Conservation (phyloP, 2,888 invertebrate species). For the Synanthedon tipuliformis region DNA sequence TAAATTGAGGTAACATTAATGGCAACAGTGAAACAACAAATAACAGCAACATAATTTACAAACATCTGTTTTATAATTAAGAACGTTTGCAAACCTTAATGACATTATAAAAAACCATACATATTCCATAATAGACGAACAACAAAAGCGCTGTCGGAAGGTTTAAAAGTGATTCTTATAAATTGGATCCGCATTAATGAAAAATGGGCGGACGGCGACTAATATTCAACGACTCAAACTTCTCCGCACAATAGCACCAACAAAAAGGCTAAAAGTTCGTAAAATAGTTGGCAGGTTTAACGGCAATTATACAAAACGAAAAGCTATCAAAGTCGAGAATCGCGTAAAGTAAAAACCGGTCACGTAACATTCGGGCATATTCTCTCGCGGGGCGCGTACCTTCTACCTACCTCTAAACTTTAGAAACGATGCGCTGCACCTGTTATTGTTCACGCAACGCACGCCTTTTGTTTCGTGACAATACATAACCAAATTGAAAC, state of each 20-base stretch:
- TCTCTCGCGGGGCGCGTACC: conserved; percentile 14
- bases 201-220: conserved; percentile 49
- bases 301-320: conserved; percentile 58
- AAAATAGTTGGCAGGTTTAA: conserved; percentile 56
- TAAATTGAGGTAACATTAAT: too few species aligned
- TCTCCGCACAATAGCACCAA: conserved; percentile 30
- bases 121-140: conserved; percentile 15
- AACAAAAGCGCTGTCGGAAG: conserved; percentile 42
- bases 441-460: conserved; percentile 61
- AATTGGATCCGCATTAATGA: conserved; percentile 63
- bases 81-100: conserved; percentile 28
- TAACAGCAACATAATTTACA: neutral
- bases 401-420: conserved; percentile 25
- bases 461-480: conserved; percentile 60
- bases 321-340: conserved; percentile 52
- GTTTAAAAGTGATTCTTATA: conserved; percentile 33
- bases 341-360: conserved; percentile 55
- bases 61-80: conserved; percentile 23
- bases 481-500: conserved; percentile 64
- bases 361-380: conserved; percentile 35
- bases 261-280: conserved; percentile 46
- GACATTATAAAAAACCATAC: too few species aligned
- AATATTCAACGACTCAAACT: conserved; percentile 29
- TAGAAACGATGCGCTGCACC: conserved; percentile 61
- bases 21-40: too few species aligned